Conservation (phyloP, 2,888 invertebrate species). For the Masnerella sp. region DNA sequence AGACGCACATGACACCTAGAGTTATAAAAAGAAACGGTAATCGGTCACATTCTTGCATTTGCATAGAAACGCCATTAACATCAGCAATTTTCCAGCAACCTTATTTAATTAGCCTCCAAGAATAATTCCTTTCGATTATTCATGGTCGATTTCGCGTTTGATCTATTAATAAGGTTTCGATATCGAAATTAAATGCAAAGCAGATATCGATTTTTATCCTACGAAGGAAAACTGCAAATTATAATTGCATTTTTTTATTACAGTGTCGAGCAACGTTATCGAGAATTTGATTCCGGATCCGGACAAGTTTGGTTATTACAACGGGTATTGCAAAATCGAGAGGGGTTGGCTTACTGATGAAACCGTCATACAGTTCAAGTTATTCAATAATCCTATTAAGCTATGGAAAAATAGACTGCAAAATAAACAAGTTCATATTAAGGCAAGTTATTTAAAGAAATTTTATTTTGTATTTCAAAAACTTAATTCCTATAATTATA, state of each 20-base stretch:
- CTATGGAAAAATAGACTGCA: slow-evolving; percentile 86
- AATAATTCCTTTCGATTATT: too few relatives aligned
- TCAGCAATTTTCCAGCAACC: too few relatives aligned
- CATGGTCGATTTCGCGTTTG: too few relatives aligned
- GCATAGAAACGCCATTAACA: too few relatives aligned
- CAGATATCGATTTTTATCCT: too few relatives aligned
- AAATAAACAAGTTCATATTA: slow-evolving; percentile 84
- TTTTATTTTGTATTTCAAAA: too few relatives aligned
- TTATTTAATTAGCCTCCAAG: background rate
- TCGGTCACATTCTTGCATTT: too few relatives aligned
- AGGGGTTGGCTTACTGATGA: slow-evolving; percentile 92
- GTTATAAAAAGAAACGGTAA: slow-evolving; percentile 79
- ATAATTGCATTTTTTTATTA: slow-evolving; percentile 42
- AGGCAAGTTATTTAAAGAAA: slow-evolving; percentile 76
- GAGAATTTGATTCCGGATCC: slow-evolving; percentile 77
- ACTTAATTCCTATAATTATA: too few relatives aligned
- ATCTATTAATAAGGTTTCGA: too few relatives aligned
- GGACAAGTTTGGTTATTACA: slow-evolving; percentile 84
- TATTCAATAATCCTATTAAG: slow-evolving; percentile 88
- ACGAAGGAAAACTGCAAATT: background rate
- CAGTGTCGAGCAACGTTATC: slow-evolving; percentile 70
- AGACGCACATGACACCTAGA: slow-evolving; percentile 86
- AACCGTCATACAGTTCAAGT: slow-evolving; percentile 90
- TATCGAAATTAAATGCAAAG: too few relatives aligned
- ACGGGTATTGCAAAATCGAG: slow-evolving; percentile 81